A percentile compares a stretch with the other conserved stretches of the same genome.
These are phyloP conservation scores for Herminia tarsipennalis DNA, from an alignment of 2,888 invertebrate species.

Conservation along the genomic window DNA sequence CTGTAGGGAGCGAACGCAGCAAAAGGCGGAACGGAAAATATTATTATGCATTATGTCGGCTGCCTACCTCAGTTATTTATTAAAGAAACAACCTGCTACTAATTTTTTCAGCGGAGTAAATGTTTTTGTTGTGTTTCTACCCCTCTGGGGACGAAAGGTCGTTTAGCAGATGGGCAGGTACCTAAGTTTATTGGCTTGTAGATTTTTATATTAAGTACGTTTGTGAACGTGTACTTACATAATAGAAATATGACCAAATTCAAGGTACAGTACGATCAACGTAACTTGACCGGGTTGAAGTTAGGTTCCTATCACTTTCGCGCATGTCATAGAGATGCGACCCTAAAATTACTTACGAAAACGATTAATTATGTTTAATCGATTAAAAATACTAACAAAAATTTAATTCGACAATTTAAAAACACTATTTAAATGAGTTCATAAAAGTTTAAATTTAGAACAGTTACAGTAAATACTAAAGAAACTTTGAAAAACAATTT, in stretches of 20 bases:
- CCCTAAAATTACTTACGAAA: too few species aligned
- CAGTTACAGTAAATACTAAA: too few species aligned
- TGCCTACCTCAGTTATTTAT: conserved; percentile 33
- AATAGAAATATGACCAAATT: neutral
- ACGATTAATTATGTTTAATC: too few species aligned
- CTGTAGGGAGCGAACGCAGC: conserved; percentile 13
- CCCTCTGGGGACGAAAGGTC: neutral
- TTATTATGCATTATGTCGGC: conserved; percentile 36
- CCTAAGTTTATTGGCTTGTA: conserved; percentile 1
- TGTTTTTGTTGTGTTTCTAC: conserved; percentile 13
- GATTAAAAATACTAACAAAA: too few species aligned
- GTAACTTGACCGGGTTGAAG: too few species aligned
- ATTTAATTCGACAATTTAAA: too few species aligned
- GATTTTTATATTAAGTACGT: conserved; percentile 3
- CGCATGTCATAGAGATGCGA: too few species aligned
- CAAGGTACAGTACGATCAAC: too few species aligned
- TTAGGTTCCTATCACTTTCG: too few species aligned
- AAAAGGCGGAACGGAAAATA: conserved; percentile 32
- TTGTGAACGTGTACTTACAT: neutral
- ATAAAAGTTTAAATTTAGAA: too few species aligned
- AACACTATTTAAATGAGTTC: too few species aligned
- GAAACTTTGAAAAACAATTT: too few species aligned
- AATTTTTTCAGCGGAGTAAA: conserved; percentile 25
- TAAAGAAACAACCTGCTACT: conserved; percentile 20
- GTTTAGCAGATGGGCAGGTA: conserved; percentile 3